Evolutionary conservation across 2,797 vertebrate genomes (phyloP).

Genomic region (Triplophysa bombifrons): DNA sequence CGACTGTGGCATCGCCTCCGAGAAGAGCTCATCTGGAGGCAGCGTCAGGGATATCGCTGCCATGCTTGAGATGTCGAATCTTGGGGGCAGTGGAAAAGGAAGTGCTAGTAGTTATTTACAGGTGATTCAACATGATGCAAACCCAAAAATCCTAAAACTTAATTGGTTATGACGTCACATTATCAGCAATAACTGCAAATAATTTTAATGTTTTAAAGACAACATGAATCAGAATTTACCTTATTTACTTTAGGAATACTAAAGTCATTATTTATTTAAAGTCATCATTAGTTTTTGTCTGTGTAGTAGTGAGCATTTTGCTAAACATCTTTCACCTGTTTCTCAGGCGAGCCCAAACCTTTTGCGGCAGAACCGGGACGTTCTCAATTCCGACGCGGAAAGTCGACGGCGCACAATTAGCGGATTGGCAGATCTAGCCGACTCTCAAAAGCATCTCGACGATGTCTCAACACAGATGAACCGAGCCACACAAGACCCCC

Average conservation of each 20-base stretch:
- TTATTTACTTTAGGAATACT: too few relatives aligned
- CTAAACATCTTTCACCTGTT: not conserved
- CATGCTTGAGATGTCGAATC: constrained; percentile 92
- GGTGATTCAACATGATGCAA: constrained; percentile 60
- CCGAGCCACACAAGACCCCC: not conserved
- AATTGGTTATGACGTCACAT: too few relatives aligned
- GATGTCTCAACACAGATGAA: not conserved
- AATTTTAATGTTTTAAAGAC: too few relatives aligned
- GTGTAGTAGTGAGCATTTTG: too few relatives aligned
- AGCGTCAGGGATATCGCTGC: constrained; percentile 95
- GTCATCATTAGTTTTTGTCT: too few relatives aligned
- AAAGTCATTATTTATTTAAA: too few relatives aligned
- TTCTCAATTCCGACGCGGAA: constrained; percentile 86
- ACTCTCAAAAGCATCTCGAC: constrained; percentile 34
- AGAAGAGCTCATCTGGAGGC: constrained; percentile 77
- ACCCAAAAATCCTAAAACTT: not conserved
- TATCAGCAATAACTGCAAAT: too few relatives aligned
- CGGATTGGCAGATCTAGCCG: constrained; percentile 77
- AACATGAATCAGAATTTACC: too few relatives aligned
- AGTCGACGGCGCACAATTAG: constrained; percentile 92
- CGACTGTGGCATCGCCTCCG: constrained; percentile 79
- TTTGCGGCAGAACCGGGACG: constrained; percentile 85
- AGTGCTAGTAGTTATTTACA: constrained; percentile 69
- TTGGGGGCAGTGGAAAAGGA: constrained; percentile 83
- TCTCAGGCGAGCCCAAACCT: constrained; percentile 72